These are phyloP conservation scores for Gastracanthus pulcherrimus DNA, from an alignment of 2,888 invertebrate species.

Conservation along the genomic window DNA sequence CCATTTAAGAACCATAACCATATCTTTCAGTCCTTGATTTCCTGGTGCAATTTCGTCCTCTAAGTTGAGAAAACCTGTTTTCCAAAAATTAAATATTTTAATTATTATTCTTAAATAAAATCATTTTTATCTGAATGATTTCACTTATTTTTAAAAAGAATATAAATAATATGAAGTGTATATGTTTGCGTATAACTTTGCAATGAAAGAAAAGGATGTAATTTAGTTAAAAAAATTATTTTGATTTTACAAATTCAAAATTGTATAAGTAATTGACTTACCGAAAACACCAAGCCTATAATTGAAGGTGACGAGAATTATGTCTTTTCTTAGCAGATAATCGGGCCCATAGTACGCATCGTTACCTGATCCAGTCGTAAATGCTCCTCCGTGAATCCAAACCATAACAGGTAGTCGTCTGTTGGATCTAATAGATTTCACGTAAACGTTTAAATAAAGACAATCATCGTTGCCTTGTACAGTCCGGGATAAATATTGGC, in stretches of 20 bases:
- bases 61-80: slow-evolving; percentile 55
- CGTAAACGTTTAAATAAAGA: slow-evolving; percentile 59
- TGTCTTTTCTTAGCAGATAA: slow-evolving; percentile 59
- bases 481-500: slow-evolving; percentile 12
- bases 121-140: too few species aligned
- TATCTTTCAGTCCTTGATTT: slow-evolving; percentile 59
- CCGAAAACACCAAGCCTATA: slow-evolving; percentile 63
- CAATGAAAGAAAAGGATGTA: too few species aligned
- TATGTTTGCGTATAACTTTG: too few species aligned
- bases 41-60: slow-evolving; percentile 51
- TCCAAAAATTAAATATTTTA: not conserved
- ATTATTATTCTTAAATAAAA: too few species aligned
- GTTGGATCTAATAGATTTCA: slow-evolving; percentile 4
- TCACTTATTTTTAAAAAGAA: too few species aligned
- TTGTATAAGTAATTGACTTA: slow-evolving; percentile 48
- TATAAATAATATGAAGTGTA: too few species aligned
- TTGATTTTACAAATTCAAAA: too few species aligned
- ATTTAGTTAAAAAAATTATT: too few species aligned
- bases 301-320: slow-evolving; percentile 63
- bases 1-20: slow-evolving; percentile 53
- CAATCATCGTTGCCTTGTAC: slow-evolving; percentile 56
- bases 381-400: slow-evolving; percentile 65
- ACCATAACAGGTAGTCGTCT: slow-evolving; percentile 53
- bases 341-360: slow-evolving; percentile 62
- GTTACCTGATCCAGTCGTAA: slow-evolving; percentile 54